A percentile compares a stretch with the other conserved stretches of the same genome.
These are phyloP conservation scores for Anisognathus igniventris DNA, from an alignment of 2,797 vertebrate species.

Conservation along the genomic window DNA sequence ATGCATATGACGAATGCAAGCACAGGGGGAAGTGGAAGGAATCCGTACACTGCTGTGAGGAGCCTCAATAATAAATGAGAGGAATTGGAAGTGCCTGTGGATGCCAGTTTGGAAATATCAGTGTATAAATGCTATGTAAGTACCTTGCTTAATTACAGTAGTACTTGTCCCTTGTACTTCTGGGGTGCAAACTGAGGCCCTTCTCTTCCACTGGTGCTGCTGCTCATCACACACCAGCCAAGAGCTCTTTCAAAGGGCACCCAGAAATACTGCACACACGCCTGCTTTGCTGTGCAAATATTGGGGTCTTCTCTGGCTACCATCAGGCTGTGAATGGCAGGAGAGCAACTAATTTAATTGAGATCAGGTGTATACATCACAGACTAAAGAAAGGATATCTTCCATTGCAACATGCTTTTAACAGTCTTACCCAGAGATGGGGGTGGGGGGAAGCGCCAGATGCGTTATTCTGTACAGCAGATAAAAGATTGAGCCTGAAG, in stretches of 20 bases:
- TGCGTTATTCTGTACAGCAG: not conserved
- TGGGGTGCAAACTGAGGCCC: not conserved
- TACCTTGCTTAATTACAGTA: not conserved
- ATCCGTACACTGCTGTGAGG: slow-evolving; percentile 56
- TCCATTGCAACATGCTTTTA: not conserved
- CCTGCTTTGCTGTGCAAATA: not conserved
- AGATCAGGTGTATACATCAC: not conserved
- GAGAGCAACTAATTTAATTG: not conserved
- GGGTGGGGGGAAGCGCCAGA: not conserved
- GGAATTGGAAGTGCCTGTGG: slow-evolving; percentile 10
- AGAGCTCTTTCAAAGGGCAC: fast-evolving
- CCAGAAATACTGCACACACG: not conserved
- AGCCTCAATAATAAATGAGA: slow-evolving; percentile 64
- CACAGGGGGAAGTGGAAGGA: slow-evolving; percentile 63
- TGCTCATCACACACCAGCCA: fast-evolving
- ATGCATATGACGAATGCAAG: slow-evolving; percentile 58
- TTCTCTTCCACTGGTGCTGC: not conserved
- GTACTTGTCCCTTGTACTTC: not conserved
- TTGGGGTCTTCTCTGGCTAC: not conserved
- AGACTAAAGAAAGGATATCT: not conserved
- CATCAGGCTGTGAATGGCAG: not conserved
- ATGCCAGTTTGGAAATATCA: slow-evolving; percentile 46
- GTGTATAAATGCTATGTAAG: slow-evolving; percentile 4
- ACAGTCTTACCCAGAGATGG: not conserved
- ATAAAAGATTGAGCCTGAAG: slow-evolving; percentile 1